Percentiles rank a stretch among this genome's conserved stretches.
phyloP scores from a whole-genome alignment of 2,113 vertebrate species.

The Leptodactylus fuscus region DNA sequence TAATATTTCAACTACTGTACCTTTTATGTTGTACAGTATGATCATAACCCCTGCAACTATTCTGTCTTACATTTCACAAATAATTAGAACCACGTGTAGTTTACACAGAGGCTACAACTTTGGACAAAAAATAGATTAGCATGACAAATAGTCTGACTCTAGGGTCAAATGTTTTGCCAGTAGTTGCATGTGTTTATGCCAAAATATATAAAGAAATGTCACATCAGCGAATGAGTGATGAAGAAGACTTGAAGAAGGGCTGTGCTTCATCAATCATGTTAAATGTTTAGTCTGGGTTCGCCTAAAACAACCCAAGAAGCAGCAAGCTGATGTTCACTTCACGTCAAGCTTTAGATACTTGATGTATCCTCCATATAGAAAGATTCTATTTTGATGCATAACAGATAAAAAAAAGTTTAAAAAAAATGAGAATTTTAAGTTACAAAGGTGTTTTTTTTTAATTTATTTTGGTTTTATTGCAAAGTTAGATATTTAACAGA shows the following conservation, averaged over 20 bases:
- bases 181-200: slow-evolving; percentile 87
- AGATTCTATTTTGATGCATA: not conserved
- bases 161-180: slow-evolving; percentile 85
- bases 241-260: slow-evolving; percentile 81
- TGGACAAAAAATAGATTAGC: slow-evolving; percentile 73
- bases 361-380: slow-evolving; percentile 20
- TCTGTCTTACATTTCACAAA: slow-evolving; percentile 60
- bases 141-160: slow-evolving; percentile 85
- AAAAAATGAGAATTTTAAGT: not conserved
- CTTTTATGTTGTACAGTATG: not conserved
- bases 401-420: not conserved
- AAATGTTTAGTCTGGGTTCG: slow-evolving; percentile 81
- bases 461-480: not conserved
- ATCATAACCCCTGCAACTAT: not conserved
- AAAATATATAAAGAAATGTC: slow-evolving; percentile 88
- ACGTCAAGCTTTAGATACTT: slow-evolving; percentile 79
- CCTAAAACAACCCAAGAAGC: slow-evolving; percentile 83
- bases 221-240: slow-evolving; percentile 85
- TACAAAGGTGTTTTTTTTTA: not conserved
- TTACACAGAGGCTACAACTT: slow-evolving; percentile 74
- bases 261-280: slow-evolving; percentile 85
- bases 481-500: not conserved
- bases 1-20: not conserved
- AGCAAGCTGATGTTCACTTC: slow-evolving; percentile 79
- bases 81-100: slow-evolving; percentile 73